phyloP scores from a whole-genome alignment of 2,797 vertebrate genomes.

The Pygocentrus nattereri region DNA sequence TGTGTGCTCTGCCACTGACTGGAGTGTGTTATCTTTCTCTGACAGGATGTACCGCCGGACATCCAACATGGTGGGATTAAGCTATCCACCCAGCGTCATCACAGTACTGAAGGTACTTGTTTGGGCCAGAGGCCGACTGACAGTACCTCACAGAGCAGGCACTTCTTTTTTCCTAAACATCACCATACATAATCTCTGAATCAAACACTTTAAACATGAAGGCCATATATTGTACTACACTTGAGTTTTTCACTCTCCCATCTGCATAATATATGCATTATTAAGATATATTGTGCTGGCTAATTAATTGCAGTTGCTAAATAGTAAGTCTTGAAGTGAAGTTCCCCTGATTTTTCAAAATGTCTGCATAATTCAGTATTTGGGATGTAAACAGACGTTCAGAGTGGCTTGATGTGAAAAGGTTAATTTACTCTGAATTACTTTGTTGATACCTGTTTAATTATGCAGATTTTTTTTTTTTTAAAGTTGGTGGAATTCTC shows the following conservation, averaged over 20 bases:
- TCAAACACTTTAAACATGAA: background rate
- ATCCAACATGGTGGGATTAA: conserved; percentile 92
- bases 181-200: background rate
- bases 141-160: background rate
- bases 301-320: background rate
- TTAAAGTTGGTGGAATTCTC: too few species aligned
- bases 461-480: too few species aligned
- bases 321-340: too few species aligned
- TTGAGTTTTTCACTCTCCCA: background rate
- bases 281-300: background rate
- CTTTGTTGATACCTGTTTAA: too few species aligned
- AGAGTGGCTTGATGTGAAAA: too few species aligned
- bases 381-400: too few species aligned
- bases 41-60: conserved; percentile 93
- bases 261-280: background rate
- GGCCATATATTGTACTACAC: background rate
- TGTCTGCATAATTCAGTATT: too few species aligned
- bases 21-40: conserved; percentile 64
- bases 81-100: conserved; percentile 90
- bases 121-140: conserved; percentile 16
- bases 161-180: background rate
- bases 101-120: conserved; percentile 88
- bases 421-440: too few species aligned
- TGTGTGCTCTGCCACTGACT: conserved; percentile 27
- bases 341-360: too few species aligned